Conservation (phyloP, 2,113 vertebrate genomes). For the Corynorhinus townsendii region DNA sequence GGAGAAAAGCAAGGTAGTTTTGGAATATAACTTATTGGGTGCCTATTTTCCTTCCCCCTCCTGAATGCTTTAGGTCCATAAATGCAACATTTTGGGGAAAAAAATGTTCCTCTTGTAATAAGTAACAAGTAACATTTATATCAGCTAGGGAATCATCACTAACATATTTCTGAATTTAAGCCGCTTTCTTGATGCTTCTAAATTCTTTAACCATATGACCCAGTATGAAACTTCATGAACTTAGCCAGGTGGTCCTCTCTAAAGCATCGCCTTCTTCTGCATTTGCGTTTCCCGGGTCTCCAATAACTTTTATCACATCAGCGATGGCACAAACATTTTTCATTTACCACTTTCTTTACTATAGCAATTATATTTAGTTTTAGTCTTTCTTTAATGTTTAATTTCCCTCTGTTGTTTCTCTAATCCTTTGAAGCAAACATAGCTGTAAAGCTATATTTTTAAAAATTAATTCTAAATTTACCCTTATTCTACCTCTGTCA, state of each 20-base stretch:
- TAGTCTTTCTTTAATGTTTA: conserved; percentile 1
- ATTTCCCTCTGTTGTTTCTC: not conserved
- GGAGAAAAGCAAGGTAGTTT: not conserved
- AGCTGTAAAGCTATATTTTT: not conserved
- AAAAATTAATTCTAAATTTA: not conserved
- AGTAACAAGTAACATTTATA: not conserved
- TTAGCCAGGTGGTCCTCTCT: not conserved
- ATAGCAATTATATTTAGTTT: not conserved
- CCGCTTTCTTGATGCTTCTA: not conserved
- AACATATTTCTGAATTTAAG: not conserved
- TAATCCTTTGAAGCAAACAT: conserved; percentile 6
- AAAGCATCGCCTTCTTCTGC: not conserved
- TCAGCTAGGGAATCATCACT: not conserved
- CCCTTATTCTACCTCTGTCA: not conserved
- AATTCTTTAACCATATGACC: not conserved
- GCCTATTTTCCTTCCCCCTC: not conserved
- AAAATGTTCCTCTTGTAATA: not conserved
- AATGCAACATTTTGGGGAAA: not conserved
- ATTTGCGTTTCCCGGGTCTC: not conserved
- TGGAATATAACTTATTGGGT: not conserved
- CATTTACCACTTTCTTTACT: not conserved
- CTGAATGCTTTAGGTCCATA: not conserved
- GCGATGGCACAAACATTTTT: not conserved
- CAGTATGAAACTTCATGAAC: not conserved
- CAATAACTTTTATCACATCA: not conserved